Evolutionary conservation across 2,888 invertebrate species (phyloP).

Genomic region (Quadroppia sp.): DNA sequence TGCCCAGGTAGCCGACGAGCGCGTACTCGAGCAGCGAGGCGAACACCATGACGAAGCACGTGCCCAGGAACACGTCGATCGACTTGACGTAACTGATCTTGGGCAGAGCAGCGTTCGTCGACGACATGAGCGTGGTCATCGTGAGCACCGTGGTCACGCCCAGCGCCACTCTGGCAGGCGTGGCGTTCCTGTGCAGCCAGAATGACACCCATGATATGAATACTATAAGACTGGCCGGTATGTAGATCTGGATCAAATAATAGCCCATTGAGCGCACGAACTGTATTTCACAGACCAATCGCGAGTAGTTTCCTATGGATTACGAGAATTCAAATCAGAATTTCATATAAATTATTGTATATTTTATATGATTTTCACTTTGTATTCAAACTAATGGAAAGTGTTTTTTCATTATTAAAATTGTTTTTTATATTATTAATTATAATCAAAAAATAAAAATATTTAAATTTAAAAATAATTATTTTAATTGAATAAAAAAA

Average conservation of each 20-base stretch:
- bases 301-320: conserved; percentile 91
- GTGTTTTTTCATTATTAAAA: no score
- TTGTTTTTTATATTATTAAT: no score
- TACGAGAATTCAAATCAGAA: no score
- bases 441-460: no score
- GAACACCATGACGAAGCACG: conserved; percentile 55
- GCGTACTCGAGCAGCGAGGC: conserved; percentile 54
- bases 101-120: conserved; percentile 45
- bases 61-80: conserved; percentile 57
- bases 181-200: conserved; percentile 73
- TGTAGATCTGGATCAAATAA: conserved; percentile 95
- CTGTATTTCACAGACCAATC: conserved; percentile 92
- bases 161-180: conserved; percentile 49
- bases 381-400: no score
- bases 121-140: conserved; percentile 59
- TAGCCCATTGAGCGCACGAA: conserved; percentile 97
- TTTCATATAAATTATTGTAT: no score
- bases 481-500: no score
- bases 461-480: no score
- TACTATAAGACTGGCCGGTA: conserved; percentile 79
- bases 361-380: no score
- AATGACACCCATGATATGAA: conserved; percentile 92
- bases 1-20: conserved; percentile 49
- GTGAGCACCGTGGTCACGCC: conserved; percentile 51
- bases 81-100: conserved; percentile 52